Evolutionary conservation across 2,113 vertebrate species (phyloP).

Genomic region (Fulmarus glacialis): DNA sequence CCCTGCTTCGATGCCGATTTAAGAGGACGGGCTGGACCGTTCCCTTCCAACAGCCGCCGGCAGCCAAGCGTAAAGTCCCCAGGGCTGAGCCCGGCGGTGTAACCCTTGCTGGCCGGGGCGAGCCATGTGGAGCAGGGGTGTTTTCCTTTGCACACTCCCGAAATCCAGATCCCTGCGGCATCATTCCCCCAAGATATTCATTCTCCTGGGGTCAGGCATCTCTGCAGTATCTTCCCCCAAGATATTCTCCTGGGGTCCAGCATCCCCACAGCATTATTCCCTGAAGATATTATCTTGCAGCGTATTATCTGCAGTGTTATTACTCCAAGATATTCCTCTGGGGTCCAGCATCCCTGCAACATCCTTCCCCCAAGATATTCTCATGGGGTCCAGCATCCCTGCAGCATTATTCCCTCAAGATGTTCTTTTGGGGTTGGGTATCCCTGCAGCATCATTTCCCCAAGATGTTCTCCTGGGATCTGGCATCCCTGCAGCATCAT

Average conservation of each 20-base stretch:
- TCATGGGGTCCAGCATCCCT: background rate
- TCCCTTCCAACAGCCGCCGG: background rate
- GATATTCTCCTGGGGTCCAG: background rate
- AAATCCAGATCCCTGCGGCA: background rate
- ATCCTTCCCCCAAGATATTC: background rate
- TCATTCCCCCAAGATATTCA: background rate
- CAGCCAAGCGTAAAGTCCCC: constrained; percentile 42
- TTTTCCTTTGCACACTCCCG: background rate
- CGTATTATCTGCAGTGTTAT: too few relatives aligned
- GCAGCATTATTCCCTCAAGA: background rate
- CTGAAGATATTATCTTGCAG: background rate
- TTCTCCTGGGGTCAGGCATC: background rate
- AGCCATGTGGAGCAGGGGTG: fast-evolving
- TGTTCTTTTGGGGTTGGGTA: background rate
- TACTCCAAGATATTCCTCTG: too few relatives aligned
- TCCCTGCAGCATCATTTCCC: background rate
- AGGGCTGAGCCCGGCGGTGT: background rate
- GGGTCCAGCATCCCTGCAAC: background rate
- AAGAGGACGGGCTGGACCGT: background rate
- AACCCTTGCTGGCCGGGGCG: constrained; percentile 37
- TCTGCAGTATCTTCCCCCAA: background rate
- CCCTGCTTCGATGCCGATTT: background rate
- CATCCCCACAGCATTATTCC: background rate
- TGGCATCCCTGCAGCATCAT: background rate
- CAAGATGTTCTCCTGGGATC: background rate